These are phyloP conservation scores for Synanthedon andrenaeformis DNA, from an alignment of 2,888 invertebrate species.

Conservation along the genomic window DNA sequence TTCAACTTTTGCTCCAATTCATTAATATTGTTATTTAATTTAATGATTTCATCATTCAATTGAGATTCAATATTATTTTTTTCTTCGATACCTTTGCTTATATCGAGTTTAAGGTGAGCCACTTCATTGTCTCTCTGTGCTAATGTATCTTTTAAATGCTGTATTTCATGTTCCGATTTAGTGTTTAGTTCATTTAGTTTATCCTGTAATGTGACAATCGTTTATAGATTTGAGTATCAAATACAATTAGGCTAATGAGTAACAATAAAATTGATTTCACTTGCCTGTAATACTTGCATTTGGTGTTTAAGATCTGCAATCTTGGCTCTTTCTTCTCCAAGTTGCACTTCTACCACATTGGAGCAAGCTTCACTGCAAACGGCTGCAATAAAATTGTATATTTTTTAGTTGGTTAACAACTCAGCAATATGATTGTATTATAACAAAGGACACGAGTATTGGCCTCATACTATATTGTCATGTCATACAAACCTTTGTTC, in stretches of 20 bases:
- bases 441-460: too few relatives aligned
- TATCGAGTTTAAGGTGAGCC: slow-evolving; percentile 5
- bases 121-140: slow-evolving; percentile 40
- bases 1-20: slow-evolving; percentile 45
- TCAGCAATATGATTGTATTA: too few relatives aligned
- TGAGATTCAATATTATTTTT: slow-evolving; percentile 19
- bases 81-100: background rate
- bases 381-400: slow-evolving; percentile 23
- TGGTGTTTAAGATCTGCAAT: slow-evolving; percentile 41
- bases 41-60: slow-evolving; percentile 35
- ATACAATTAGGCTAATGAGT: too few relatives aligned
- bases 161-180: slow-evolving; percentile 29
- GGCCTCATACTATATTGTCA: too few relatives aligned
- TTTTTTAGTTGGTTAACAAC: too few relatives aligned
- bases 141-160: slow-evolving; percentile 21
- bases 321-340: slow-evolving; percentile 52
- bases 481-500: too few relatives aligned
- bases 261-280: background rate
- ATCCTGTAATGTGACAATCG: slow-evolving; percentile 4
- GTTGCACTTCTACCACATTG: slow-evolving; percentile 56
- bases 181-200: slow-evolving; percentile 23
- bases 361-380: slow-evolving; percentile 52
- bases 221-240: background rate
- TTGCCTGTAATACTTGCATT: slow-evolving; percentile 43
- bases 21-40: slow-evolving; percentile 44